These are phyloP conservation scores for Kradibia gibbosae DNA, from an alignment of 1,140 invertebrate species.

Conservation along the genomic window DNA sequence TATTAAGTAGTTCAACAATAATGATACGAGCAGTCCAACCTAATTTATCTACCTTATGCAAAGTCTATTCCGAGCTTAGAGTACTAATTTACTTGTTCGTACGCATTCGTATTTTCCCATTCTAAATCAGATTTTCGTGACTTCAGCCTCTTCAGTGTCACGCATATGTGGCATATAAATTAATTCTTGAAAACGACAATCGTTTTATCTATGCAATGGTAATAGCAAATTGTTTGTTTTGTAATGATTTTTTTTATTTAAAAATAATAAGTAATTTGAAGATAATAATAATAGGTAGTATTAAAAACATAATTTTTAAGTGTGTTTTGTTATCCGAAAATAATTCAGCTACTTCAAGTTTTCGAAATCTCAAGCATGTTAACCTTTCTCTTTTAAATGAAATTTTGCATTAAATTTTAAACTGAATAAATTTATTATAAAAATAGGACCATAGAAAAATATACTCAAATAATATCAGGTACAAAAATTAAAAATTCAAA, in stretches of 20 bases:
- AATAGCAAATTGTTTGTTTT: not conserved
- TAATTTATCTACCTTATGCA: not conserved
- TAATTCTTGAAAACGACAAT: not conserved
- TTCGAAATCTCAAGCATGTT: not conserved
- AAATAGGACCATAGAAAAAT: not conserved
- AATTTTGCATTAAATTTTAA: too few species aligned
- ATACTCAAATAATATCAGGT: not conserved
- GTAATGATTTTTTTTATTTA: not conserved
- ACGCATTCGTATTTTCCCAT: not conserved
- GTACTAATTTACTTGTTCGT: conserved; percentile 15
- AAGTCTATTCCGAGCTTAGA: conserved; percentile 33
- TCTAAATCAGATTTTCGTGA: not conserved
- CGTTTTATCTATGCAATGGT: not conserved
- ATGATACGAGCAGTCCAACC: not conserved
- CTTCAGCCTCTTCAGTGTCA: not conserved
- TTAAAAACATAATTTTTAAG: too few species aligned
- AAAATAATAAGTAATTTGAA: not conserved
- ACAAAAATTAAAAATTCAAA: not conserved
- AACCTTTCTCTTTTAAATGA: not conserved
- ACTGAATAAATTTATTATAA: too few species aligned
- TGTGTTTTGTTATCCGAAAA: too few species aligned
- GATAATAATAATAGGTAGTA: too few species aligned
- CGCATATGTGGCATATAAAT: not conserved
- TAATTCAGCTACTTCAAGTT: too few species aligned
- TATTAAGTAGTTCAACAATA: conserved; percentile 18